Evolutionary conservation across 2,888 invertebrate genomes (phyloP), one percentile per base, ranked within the genome.

Genomic region (Microdon myrmicae): DNA sequence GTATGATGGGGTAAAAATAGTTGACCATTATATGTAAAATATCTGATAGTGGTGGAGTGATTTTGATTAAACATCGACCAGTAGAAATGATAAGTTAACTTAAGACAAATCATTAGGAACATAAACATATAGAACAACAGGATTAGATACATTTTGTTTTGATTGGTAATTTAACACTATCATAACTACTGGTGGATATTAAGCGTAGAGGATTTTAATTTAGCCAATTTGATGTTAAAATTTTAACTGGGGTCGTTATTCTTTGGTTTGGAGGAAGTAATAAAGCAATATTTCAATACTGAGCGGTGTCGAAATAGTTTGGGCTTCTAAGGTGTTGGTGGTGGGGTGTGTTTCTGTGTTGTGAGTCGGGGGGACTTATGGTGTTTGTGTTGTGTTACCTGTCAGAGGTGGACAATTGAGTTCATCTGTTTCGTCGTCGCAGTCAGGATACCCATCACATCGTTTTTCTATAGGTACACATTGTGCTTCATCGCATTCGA

Each of bases 351-450:
- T 13, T 31, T 14, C 3, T 17, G 9, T 51, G 2, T 47, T 17
- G 37, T 25, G 14, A n/a, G 13, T 7, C 35, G 10, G 7, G 22
- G 14, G 26, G 8, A 26, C 4, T 26, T 44, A 13, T 12, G 5
- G 9, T 17, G 5, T 10, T 29, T 8, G 17, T 34, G 28, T 32
- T 54, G 35, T 56, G 32, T 66, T 79, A 79, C 79, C 79, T 79
- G 77, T 72, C 34, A 75, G 73, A 48, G 70, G 70, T 26, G 74
- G 74, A 73, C 81, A 81, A 71, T 77, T 74, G 69, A 74, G 81
- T 74, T 87, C 87, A 72, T 88, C 87, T 9, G 83, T 82, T 55
- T 81, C 82, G 74, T 88, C 88, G 1, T 74, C 69, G 76, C 89
- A 90, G 76, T 90, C 87, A 4, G 71, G 68, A 31, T 72, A 71